Percentiles rank a stretch among this genome's conserved stretches.
phyloP scores from a whole-genome alignment of 2,888 invertebrate genomes.

The Amitus sp. region DNA sequence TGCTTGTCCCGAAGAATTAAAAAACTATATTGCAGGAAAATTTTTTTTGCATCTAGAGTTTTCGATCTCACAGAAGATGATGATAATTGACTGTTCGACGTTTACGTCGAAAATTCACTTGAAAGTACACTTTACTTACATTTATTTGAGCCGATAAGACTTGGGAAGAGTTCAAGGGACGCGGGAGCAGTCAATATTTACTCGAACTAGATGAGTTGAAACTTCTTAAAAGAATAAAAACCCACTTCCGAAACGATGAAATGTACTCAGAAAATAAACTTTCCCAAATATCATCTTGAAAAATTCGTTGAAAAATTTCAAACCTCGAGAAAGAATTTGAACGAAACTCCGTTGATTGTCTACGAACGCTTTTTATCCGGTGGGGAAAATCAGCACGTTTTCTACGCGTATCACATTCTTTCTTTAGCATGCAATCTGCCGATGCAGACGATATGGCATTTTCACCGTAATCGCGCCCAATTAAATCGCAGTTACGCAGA shows the following conservation, averaged over 20 bases:
- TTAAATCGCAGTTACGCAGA: slow-evolving; percentile 51
- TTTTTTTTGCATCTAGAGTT: neutral
- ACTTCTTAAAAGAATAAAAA: slow-evolving; percentile 15
- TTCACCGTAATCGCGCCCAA: slow-evolving; percentile 52
- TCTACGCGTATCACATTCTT: slow-evolving; percentile 31
- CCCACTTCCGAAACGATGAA: neutral
- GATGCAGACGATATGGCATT: slow-evolving; percentile 42
- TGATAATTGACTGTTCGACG: too few species aligned
- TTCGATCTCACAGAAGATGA: too few species aligned
- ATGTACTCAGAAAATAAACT: neutral
- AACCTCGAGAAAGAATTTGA: neutral
- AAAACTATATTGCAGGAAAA: neutral
- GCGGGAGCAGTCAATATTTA: slow-evolving; percentile 20
- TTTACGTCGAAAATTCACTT: neutral
- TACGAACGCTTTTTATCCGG: slow-evolving; percentile 29
- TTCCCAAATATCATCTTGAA: neutral
- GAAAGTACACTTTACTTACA: slow-evolving; percentile 15
- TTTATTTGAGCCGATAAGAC: slow-evolving; percentile 12
- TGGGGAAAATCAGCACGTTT: slow-evolving; percentile 26
- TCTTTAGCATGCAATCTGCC: slow-evolving; percentile 46
- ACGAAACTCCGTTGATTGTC: too few species aligned
- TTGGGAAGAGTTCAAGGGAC: slow-evolving; percentile 19
- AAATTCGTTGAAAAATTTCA: neutral
- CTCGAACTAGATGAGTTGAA: slow-evolving; percentile 14
- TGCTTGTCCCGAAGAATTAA: too few species aligned